Evolutionary conservation across 2,797 vertebrate species (phyloP).

Genomic region (Parauchenoglanis punctatus): DNA sequence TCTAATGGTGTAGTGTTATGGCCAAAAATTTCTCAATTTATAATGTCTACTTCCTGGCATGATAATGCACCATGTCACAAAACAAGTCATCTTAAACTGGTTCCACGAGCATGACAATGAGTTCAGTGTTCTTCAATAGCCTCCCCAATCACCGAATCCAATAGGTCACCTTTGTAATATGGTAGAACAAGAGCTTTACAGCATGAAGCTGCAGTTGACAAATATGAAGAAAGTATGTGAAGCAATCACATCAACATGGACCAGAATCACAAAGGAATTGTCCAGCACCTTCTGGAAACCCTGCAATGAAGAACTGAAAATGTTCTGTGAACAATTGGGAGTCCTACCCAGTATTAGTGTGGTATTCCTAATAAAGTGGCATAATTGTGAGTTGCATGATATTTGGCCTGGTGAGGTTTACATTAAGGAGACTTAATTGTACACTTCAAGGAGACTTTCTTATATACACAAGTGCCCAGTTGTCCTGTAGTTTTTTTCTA

Average conservation of each 20-base stretch:
- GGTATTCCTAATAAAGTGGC: background rate
- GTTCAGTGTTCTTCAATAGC: background rate
- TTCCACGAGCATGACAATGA: background rate
- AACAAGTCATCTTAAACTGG: background rate
- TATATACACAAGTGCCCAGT: background rate
- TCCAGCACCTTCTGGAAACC: slow-evolving; percentile 2
- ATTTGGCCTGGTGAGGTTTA: background rate
- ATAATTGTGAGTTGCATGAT: background rate
- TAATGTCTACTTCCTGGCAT: background rate
- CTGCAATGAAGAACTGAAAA: background rate
- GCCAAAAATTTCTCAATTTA: background rate
- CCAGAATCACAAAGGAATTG: background rate
- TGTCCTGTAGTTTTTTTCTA: background rate
- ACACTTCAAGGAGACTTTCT: background rate
- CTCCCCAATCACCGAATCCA: background rate
- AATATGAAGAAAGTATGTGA: background rate
- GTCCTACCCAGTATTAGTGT: background rate
- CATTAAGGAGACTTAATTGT: background rate
- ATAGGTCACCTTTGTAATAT: background rate
- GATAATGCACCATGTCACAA: background rate
- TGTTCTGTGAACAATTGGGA: background rate
- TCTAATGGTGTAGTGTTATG: background rate
- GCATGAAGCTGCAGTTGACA: background rate
- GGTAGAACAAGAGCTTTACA: background rate
- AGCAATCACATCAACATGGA: background rate